Evolutionary conservation across 2,888 invertebrate genomes (phyloP).

Genomic region (Tupiocoris notatus): DNA sequence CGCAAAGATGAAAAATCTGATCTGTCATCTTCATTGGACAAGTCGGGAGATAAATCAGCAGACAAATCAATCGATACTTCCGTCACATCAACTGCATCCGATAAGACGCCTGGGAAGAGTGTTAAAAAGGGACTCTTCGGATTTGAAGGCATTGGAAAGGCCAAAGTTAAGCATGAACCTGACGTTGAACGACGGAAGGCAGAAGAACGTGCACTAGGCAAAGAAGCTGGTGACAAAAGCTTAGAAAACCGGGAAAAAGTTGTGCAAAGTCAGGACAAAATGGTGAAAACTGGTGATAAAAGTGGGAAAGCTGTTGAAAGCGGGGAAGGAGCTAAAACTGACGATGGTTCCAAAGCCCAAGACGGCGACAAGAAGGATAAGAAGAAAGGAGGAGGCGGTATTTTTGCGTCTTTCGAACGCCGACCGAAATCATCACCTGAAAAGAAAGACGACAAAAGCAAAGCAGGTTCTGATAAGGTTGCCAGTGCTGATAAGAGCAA

Average conservation of each 20-base stretch:
- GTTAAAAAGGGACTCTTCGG: conserved; percentile 43
- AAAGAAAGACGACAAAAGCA: conserved; percentile 26
- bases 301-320: conserved; percentile 11
- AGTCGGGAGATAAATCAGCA: background rate
- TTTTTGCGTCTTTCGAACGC: conserved; percentile 17
- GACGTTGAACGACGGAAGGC: conserved; percentile 16
- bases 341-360: background rate
- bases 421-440: conserved; percentile 27
- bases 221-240: conserved; percentile 2
- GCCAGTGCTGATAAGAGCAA: background rate
- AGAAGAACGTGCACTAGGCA: conserved; percentile 19
- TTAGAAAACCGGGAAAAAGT: background rate
- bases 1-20: background rate
- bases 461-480: conserved; percentile 8
- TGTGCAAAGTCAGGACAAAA: background rate
- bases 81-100: background rate
- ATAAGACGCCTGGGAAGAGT: conserved; percentile 44
- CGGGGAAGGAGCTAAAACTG: conserved; percentile 53
- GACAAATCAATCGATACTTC: background rate
- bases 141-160: conserved; percentile 14
- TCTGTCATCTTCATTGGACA: background rate
- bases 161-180: conserved; percentile 2
- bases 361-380: conserved; percentile 18
- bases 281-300: conserved; percentile 8
- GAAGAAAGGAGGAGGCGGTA: conserved; percentile 14